Evolutionary conservation across 2,888 invertebrate species (phyloP).

Genomic region (Conus canariensis): DNA sequence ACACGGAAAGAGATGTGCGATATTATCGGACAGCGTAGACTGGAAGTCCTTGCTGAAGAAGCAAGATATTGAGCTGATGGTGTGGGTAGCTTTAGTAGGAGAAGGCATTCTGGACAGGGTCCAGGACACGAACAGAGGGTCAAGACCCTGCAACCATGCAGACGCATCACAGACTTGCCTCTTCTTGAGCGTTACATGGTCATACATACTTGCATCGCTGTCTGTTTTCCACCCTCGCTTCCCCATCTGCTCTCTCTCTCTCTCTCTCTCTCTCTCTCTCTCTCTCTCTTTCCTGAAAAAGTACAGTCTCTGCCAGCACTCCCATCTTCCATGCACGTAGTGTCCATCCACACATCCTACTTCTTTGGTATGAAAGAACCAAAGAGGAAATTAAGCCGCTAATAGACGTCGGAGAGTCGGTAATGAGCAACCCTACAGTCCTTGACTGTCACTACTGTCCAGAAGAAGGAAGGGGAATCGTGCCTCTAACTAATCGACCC

Average conservation of each 20-base stretch:
- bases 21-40: not conserved
- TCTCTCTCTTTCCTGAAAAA: not conserved
- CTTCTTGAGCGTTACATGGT: not conserved
- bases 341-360: not conserved
- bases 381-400: not conserved
- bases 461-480: not conserved
- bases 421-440: not conserved
- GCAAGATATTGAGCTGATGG: not conserved
- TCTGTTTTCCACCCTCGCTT: not conserved
- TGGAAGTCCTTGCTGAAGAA: not conserved
- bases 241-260: not conserved
- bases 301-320: not conserved
- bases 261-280: slow-evolving; percentile 1
- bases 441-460: not conserved
- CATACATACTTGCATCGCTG: not conserved
- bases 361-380: no score
- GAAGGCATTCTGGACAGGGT: not conserved
- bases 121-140: not conserved
- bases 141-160: no score
- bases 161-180: no score
- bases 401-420: not conserved
- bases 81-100: not conserved
- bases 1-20: not conserved
- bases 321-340: not conserved
- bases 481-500: not conserved